phyloP scores from a whole-genome alignment of 2,888 invertebrate genomes.

The Pyrrhosoma nymphula region DNA sequence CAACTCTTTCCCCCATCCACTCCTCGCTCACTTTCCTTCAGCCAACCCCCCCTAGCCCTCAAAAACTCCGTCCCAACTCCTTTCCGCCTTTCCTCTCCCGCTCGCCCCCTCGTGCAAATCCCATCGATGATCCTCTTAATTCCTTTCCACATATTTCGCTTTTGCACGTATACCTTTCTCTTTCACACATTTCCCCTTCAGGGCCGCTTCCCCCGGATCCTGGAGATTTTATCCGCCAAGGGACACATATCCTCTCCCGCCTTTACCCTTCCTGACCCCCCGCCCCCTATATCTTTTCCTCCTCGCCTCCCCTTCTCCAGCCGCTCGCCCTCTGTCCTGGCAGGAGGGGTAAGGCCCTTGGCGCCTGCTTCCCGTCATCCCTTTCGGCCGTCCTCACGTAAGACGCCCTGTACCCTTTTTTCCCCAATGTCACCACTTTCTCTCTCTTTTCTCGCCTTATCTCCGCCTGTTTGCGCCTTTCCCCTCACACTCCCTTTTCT shows the following conservation, averaged over 20 bases:
- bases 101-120: background rate
- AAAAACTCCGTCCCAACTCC: background rate
- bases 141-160: conserved; percentile 28
- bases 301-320: background rate
- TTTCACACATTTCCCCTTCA: background rate
- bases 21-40: background rate
- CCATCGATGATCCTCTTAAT: conserved; percentile 28
- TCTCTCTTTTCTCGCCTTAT: background rate
- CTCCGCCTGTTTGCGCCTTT: background rate
- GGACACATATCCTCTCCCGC: background rate
- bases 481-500: too few relatives aligned
- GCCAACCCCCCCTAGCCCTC: background rate
- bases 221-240: conserved; percentile 15
- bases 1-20: background rate
- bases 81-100: background rate
- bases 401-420: background rate
- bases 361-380: background rate
- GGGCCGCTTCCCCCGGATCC: background rate
- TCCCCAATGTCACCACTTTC: background rate
- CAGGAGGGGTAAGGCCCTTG: background rate
- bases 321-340: background rate
- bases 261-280: background rate
- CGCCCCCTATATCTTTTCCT: background rate
- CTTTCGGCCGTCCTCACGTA: background rate
- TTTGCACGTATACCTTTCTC: conserved; percentile 13